These are phyloP conservation scores for Pempheris klunzingeri DNA, from an alignment of 2,797 vertebrate species.

Conservation along the genomic window DNA sequence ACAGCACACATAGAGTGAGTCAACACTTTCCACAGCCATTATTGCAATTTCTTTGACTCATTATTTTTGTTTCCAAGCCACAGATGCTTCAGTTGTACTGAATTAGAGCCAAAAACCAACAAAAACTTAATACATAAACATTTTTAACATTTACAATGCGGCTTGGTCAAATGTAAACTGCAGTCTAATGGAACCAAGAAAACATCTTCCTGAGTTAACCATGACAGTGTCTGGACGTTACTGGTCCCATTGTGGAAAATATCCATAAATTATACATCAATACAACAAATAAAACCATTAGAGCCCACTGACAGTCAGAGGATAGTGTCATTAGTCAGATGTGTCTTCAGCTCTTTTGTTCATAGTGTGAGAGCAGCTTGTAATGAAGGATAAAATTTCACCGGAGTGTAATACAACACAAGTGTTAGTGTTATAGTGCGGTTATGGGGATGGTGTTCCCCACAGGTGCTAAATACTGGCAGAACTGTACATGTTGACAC, in stretches of 20 bases:
- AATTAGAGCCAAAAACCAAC: background rate
- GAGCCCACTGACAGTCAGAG: constrained; percentile 36
- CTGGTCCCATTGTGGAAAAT: constrained; percentile 12
- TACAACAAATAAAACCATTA: constrained; percentile 58
- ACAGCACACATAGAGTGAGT: background rate
- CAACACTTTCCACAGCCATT: constrained; percentile 21
- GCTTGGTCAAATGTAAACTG: background rate
- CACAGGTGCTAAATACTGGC: constrained; percentile 62
- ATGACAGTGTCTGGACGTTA: background rate
- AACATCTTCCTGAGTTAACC: constrained; percentile 11
- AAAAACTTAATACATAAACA: constrained; percentile 6
- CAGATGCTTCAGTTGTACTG: background rate
- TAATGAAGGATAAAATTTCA: constrained; percentile 78
- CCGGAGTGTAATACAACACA: constrained; percentile 68
- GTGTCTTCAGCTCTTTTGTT: constrained; percentile 74
- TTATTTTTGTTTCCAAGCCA: constrained; percentile 27
- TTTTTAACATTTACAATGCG: background rate
- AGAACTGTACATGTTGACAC: constrained; percentile 26
- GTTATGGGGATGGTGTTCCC: constrained; percentile 42
- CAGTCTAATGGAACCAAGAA: background rate
- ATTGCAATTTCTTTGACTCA: background rate
- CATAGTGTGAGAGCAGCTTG: constrained; percentile 73
- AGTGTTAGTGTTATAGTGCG: constrained; percentile 46
- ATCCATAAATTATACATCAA: constrained; percentile 17
- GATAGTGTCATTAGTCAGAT: constrained; percentile 65